Conservation (phyloP, 1,140 invertebrate genomes). For the Leptopilina clavipes region DNA sequence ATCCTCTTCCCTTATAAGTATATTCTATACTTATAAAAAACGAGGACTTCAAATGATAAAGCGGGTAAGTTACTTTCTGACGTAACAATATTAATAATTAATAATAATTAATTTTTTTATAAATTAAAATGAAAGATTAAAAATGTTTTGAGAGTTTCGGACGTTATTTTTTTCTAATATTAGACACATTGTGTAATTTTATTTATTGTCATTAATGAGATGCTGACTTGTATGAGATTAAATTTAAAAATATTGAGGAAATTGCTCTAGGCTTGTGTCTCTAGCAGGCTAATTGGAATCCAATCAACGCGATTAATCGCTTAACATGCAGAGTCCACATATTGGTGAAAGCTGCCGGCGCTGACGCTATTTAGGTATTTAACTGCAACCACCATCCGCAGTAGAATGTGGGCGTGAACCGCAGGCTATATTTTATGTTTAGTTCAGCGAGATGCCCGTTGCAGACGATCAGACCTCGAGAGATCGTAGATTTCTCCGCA, state of each 20-base stretch:
- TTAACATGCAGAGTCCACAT: conserved; percentile 57
- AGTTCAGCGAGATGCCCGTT: conserved; percentile 56
- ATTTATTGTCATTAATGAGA: background rate
- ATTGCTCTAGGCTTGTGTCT: conserved; percentile 50
- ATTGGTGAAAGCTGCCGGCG: conserved; percentile 39
- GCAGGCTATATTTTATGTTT: conserved; percentile 67
- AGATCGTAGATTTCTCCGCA: conserved; percentile 42
- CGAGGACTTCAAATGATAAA: no score
- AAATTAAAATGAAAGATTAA: no score
- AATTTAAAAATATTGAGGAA: conserved; percentile 6
- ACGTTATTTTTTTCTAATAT: no score
- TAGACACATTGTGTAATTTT: no score
- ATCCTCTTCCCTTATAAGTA: no score
- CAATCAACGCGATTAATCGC: conserved; percentile 70
- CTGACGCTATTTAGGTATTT: conserved; percentile 67
- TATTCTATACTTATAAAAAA: no score
- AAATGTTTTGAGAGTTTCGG: no score
- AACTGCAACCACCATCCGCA: conserved; percentile 56
- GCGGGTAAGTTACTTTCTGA: no score
- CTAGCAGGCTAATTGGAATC: conserved; percentile 70
- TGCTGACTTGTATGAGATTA: background rate
- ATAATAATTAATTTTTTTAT: no score
- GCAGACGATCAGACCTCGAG: conserved; percentile 54
- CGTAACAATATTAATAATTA: no score
- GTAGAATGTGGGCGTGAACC: conserved; percentile 65